These are phyloP conservation scores for Lasioglossum pauxillum DNA, from an alignment of 2,888 invertebrate species.

Conservation along the genomic window DNA sequence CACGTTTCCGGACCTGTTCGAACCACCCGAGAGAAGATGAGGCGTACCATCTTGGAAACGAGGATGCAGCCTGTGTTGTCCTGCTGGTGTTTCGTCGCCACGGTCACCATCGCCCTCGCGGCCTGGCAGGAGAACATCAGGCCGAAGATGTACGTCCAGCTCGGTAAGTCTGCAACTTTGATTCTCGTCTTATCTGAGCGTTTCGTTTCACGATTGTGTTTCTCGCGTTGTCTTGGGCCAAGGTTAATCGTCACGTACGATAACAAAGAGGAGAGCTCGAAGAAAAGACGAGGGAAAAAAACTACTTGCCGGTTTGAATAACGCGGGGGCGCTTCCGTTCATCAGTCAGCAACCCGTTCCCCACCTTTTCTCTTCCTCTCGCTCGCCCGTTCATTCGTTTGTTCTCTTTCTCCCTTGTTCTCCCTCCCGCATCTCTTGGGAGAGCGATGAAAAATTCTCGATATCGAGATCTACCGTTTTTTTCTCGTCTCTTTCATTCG, in stretches of 20 bases:
- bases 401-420: background rate
- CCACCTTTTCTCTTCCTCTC: background rate
- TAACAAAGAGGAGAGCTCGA: conserved; percentile 14
- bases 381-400: background rate
- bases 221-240: background rate
- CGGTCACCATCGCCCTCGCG: conserved; percentile 84
- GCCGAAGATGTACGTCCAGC: conserved; percentile 96
- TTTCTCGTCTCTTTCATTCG: conserved; percentile 9
- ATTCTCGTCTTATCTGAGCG: background rate
- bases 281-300: conserved; percentile 1
- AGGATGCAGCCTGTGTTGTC: conserved; percentile 68
- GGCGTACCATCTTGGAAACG: conserved; percentile 63
- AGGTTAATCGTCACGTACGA: background rate
- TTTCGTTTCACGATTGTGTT: background rate
- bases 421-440: background rate
- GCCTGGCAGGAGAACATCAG: conserved; percentile 97
- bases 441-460: background rate
- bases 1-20: conserved; percentile 57
- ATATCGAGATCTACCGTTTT: background rate
- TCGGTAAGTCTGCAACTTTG: conserved; percentile 88
- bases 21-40: conserved; percentile 68
- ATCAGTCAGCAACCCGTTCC: background rate
- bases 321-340: conserved; percentile 14
- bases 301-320: conserved; percentile 7
- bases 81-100: conserved; percentile 85